A percentile compares a stretch with the other conserved stretches of the same genome.
These are phyloP conservation scores for Podarcis lilfordi DNA, from an alignment of 2,797 vertebrate genomes.

Conservation along the genomic window DNA sequence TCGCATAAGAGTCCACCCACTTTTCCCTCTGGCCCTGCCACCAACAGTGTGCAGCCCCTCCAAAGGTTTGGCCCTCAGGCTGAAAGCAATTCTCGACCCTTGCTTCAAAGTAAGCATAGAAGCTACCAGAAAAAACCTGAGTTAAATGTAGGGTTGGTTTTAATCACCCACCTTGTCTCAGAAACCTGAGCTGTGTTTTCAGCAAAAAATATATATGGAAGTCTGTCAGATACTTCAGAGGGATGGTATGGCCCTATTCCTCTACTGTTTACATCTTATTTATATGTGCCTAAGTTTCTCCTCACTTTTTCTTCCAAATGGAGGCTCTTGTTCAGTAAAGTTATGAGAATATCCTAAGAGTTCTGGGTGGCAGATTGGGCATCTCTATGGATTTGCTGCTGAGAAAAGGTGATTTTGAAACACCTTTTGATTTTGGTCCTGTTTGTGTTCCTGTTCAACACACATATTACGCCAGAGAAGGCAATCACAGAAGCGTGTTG, in stretches of 20 bases:
- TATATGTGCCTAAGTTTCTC: neutral
- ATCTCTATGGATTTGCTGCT: neutral
- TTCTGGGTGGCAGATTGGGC: neutral
- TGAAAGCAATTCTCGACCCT: no score
- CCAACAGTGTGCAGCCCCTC: no score
- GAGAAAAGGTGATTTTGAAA: neutral
- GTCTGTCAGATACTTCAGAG: neutral
- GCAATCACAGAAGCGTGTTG: neutral
- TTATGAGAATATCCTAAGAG: neutral
- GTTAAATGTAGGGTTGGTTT: no score
- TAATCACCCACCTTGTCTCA: neutral
- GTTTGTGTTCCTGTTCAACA: neutral
- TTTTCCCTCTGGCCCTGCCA: no score
- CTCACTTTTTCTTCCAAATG: neutral
- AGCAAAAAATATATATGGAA: neutral
- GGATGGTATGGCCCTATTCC: neutral
- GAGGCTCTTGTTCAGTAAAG: neutral
- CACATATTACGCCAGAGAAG: neutral
- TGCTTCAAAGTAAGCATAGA: neutral
- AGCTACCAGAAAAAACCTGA: neutral
- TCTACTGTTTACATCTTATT: neutral
- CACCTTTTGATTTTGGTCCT: neutral
- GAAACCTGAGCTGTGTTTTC: neutral
- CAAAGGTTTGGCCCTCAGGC: no score
- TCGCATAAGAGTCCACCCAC: no score